Conservation (phyloP, 2,113 vertebrate genomes). For the Pangasianodon hypophthalmus region DNA sequence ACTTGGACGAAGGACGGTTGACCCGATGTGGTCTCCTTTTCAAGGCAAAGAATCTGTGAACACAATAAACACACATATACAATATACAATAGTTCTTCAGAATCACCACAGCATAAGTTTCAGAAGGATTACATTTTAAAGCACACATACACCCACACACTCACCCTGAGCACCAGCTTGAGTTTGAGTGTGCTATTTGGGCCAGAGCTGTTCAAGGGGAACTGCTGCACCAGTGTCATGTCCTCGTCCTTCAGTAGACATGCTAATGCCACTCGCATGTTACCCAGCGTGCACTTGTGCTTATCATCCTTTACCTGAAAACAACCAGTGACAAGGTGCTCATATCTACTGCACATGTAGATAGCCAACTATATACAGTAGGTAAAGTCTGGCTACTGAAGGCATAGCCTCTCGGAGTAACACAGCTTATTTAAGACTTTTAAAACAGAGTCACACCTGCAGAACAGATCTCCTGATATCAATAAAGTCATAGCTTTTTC, state of each 20-base stretch:
- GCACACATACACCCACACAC: not conserved
- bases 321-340: not conserved
- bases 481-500: not conserved
- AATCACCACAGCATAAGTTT: not conserved
- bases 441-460: no score
- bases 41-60: constrained; percentile 83
- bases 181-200: constrained; percentile 92
- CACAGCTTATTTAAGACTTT: not conserved
- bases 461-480: not conserved
- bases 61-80: not conserved
- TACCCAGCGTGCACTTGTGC: constrained; percentile 90
- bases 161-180: constrained; percentile 92
- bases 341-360: not conserved
- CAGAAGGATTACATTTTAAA: not conserved
- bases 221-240: constrained; percentile 87
- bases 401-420: not conserved
- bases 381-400: not conserved
- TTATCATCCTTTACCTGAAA: constrained; percentile 90
- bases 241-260: constrained; percentile 82
- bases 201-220: constrained; percentile 89
- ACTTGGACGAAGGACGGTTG: constrained; percentile 86
- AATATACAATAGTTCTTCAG: not conserved
- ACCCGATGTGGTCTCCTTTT: constrained; percentile 80
- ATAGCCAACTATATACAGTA: not conserved
- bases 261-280: constrained; percentile 80